These are phyloP conservation scores for Zeuzera pyrina DNA, from an alignment of 2,888 invertebrate species.

Conservation along the genomic window DNA sequence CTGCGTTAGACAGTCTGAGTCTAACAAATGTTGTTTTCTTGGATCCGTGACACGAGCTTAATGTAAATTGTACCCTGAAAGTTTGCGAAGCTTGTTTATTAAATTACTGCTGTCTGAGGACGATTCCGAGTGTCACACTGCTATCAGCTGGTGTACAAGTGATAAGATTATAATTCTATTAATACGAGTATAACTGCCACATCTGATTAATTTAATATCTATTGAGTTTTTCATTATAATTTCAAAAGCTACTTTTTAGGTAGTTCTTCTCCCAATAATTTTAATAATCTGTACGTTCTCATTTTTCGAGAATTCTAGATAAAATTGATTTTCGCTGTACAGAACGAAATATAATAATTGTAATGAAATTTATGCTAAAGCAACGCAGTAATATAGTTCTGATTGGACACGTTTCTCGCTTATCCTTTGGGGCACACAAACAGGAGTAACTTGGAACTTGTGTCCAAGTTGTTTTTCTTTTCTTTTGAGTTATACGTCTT, in stretches of 20 bases:
- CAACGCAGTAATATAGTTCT: too few species aligned
- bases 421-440: conserved; percentile 2
- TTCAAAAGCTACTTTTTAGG: too few species aligned
- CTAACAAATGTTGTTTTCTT: conserved; percentile 17
- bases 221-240: too few species aligned
- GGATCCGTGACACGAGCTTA: conserved; percentile 15
- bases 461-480: conserved; percentile 1
- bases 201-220: too few species aligned
- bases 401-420: background rate
- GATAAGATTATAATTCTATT: background rate
- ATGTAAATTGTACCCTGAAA: conserved; percentile 34
- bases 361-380: too few species aligned
- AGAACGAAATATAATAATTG: too few species aligned
- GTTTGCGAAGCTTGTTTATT: conserved; percentile 32
- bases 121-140: conserved; percentile 20
- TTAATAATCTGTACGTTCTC: too few species aligned
- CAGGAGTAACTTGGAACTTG: conserved; percentile 6
- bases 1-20: too few species aligned
- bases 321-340: too few species aligned
- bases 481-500: conserved; percentile 21
- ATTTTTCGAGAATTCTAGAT: too few species aligned
- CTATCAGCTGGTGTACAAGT: conserved; percentile 5
- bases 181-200: too few species aligned
- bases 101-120: conserved; percentile 24
- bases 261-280: too few species aligned